Percentiles rank a stretch among this genome's conserved stretches.
Evolutionary conservation across 2,797 vertebrate genomes (phyloP).

Genomic region (Dermochelys coriacea): DNA sequence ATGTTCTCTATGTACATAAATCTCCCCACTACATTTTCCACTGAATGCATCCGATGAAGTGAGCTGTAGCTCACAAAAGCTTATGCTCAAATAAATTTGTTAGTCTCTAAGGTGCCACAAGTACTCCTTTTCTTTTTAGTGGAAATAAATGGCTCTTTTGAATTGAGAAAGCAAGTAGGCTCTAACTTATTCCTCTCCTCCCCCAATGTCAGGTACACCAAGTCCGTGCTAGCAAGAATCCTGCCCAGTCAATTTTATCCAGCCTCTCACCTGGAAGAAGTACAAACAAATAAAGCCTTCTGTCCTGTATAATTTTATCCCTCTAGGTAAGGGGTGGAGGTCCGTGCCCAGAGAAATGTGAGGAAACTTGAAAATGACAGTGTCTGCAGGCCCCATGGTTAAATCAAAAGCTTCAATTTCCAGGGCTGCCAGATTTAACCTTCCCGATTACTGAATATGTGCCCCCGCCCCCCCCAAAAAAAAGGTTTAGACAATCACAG

Average conservation of each 20-base stretch:
- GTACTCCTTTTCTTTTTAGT: not conserved
- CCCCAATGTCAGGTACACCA: fast-evolving
- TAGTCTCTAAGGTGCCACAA: no score
- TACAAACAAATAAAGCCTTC: not conserved
- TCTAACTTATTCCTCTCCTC: not conserved
- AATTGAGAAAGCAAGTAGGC: not conserved
- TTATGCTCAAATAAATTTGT: no score
- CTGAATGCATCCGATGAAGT: no score
- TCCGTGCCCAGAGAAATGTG: not conserved
- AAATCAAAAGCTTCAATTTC: not conserved
- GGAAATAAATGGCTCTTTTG: fast-evolving
- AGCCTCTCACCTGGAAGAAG: not conserved
- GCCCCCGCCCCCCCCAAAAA: not conserved
- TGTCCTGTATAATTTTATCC: fast-evolving
- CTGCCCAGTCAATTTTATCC: not conserved
- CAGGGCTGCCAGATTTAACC: constrained; percentile 19
- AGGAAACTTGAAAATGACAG: not conserved
- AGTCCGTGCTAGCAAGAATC: not conserved
- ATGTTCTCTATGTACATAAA: no score
- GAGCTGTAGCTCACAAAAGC: no score
- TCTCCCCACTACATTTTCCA: no score
- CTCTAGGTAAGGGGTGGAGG: fast-evolving
- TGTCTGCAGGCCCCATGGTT: fast-evolving
- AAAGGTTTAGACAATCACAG: not conserved
- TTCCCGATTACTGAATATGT: fast-evolving